Evolutionary conservation across 2,888 invertebrate genomes (phyloP), one percentile per base, ranked within the genome.

Genomic region (Melolontha melolontha): DNA sequence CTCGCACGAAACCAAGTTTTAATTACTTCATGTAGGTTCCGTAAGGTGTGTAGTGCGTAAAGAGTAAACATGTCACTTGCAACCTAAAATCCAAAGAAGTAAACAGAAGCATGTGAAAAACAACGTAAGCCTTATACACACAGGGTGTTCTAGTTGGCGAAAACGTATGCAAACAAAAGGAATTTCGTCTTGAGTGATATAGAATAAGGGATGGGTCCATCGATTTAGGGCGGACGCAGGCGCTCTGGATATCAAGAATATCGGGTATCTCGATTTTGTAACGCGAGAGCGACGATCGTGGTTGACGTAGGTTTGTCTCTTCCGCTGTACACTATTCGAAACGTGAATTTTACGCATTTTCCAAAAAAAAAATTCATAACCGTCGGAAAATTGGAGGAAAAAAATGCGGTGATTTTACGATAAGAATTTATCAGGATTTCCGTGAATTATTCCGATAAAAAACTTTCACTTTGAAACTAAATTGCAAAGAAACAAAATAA

Each of bases 141-240:
- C 49, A 49, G 17, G 10, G 10, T 17, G 49, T 16, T 16, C 22
- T 14, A 7, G 12, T 16, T 1, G 16, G 11, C 10, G 22, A 17
- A 17, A 49, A 49, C 49, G 22, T 17, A 34, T 34, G 34, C 47
- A 66, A 63, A 68, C 66, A 66, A 66, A 68, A 57, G 47, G 41
- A 52, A 57, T 64, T 70, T 29, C 54, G 64, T 59, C 47, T 57
- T 66, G 51, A 50, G 64, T 54, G 66, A 62, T 40, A 62, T 54
- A 39, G 64, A 44, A 59, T 69, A 73, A 74, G 82, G 81, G 81
- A 81, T 81, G 82, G 81, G 80, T 81, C 79, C 81, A 81, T 82
- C 82, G 82, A 82, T 82, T 81, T 78, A 75, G 76, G 59, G 72
- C 70, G 70, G 74, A 78, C 77, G 80, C 80, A 75, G 72, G 82